Percentiles rank a stretch among this genome's conserved stretches.
These are phyloP conservation scores for Ondatra zibethicus DNA, from an alignment of 2,113 vertebrate genomes.

Conservation along the genomic window DNA sequence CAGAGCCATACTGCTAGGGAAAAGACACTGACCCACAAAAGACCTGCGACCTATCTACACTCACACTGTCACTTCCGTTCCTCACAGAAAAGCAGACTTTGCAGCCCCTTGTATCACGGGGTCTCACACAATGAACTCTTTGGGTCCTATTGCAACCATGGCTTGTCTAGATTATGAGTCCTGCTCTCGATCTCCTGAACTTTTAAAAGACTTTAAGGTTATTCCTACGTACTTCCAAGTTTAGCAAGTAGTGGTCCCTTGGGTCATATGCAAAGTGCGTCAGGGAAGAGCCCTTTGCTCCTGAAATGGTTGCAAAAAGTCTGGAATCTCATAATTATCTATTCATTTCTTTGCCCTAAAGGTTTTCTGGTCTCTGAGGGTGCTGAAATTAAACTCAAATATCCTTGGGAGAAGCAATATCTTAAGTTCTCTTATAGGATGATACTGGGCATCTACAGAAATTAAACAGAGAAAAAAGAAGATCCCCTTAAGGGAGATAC, in stretches of 20 bases:
- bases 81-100: neutral
- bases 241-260: slow-evolving; percentile 2
- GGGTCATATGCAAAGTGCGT: slow-evolving; percentile 30
- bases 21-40: neutral
- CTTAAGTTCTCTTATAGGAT: neutral
- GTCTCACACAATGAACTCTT: neutral
- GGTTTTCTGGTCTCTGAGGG: slow-evolving; percentile 48
- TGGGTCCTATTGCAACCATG: neutral
- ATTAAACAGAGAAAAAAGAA: slow-evolving; percentile 23
- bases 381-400: slow-evolving; percentile 62
- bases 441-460: slow-evolving; percentile 14
- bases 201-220: neutral
- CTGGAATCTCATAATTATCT: slow-evolving; percentile 55
- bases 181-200: neutral
- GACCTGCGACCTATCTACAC: fast-evolving
- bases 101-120: neutral
- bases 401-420: slow-evolving; percentile 41
- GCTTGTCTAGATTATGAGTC: neutral
- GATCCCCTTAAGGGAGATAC: neutral
- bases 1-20: neutral
- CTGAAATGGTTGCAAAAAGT: slow-evolving; percentile 59
- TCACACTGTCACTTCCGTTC: neutral
- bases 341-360: slow-evolving; percentile 58
- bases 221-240: slow-evolving; percentile 4
- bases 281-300: slow-evolving; percentile 50